Evolutionary conservation across 1,140 invertebrate genomes (phyloP), one percentile per base, ranked within the genome.

Genomic region (Leptopilina boulardi): DNA sequence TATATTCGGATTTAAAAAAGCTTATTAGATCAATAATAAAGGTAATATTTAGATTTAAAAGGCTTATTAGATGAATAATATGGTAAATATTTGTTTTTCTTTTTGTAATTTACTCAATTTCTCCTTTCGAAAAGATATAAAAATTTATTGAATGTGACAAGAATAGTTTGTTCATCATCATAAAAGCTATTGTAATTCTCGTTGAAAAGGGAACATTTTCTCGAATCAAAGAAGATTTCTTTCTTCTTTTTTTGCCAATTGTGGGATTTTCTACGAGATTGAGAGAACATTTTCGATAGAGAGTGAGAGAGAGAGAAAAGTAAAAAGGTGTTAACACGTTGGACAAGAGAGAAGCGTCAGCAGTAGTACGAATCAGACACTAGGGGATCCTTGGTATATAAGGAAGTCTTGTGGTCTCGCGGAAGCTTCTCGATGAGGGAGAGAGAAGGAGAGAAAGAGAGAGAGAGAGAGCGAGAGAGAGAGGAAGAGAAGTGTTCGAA

Each of bases 361-460:
- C 59, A 66, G 4, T 30, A 34, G 47, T 66, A 66, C 3, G 59
- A 66, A 66, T 66, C 59, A 66, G 59, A 30, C 59, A 66, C 59
- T 66, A 23, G 59, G 59, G 59, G 59, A 66, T 66, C 11, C 59
- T 66, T n/a, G 26, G 13, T 26, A 30, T 54, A 54, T 66, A 66
- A 66, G 59, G 59, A 66, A 66, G 59, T n/a, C 59, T 66, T 66
- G 59, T 66, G 59, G 59, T 66, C 59, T 26, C 59, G 59, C 23
- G 26, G 59, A 66, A 66, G 59, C 59, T 66, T 66, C 11, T n/a
- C 26, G 26, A 30, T 4, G 59, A 66, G 59, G 1, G 26, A 26
- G 11, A 34, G 59, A 66, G 34, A 13, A 23, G 6, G n/a, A n/a
- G 26, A 9, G 11, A 30, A 13, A 30, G 23, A 26, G 23, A 66